phyloP scores from a whole-genome alignment of 1,140 invertebrate genomes.

The Ptiloglossa arizonensis region DNA sequence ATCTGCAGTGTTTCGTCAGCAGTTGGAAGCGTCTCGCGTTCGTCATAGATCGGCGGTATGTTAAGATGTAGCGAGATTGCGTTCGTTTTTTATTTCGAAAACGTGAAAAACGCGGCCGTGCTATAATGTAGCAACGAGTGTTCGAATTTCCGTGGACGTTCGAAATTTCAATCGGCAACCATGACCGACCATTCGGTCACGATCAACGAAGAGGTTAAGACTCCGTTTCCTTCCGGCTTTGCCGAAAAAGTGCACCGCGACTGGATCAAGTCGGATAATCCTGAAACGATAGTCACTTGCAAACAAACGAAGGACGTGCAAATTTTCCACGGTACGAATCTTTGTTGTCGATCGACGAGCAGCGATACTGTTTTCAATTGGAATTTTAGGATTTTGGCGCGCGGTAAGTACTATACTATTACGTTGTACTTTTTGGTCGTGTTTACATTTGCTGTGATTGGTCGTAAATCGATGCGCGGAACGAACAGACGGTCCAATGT shows the following conservation, averaged over 20 bases:
- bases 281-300: constrained; percentile 23
- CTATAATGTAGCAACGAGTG: not conserved
- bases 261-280: constrained; percentile 49
- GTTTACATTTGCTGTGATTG: not conserved
- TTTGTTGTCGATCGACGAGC: constrained; percentile 22
- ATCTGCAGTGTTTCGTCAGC: not conserved
- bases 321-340: not conserved
- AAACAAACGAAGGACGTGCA: not conserved
- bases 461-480: not conserved
- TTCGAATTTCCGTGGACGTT: not conserved
- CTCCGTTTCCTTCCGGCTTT: constrained; percentile 14
- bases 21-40: constrained; percentile 12
- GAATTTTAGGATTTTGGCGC: constrained; percentile 59
- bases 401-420: constrained; percentile 49
- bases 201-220: constrained; percentile 12
- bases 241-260: constrained; percentile 34
- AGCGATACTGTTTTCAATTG: constrained; percentile 49
- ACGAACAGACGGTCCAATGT: not conserved
- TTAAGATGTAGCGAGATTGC: not conserved
- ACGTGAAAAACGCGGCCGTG: not conserved
- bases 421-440: not conserved
- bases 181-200: not conserved
- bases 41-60: not conserved
- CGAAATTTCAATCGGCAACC: not conserved
- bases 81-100: not conserved